A percentile compares a stretch with the other conserved stretches of the same genome.
Evolutionary conservation across 2,113 vertebrate genomes (phyloP).

Genomic region (Trematomus loennbergii): DNA sequence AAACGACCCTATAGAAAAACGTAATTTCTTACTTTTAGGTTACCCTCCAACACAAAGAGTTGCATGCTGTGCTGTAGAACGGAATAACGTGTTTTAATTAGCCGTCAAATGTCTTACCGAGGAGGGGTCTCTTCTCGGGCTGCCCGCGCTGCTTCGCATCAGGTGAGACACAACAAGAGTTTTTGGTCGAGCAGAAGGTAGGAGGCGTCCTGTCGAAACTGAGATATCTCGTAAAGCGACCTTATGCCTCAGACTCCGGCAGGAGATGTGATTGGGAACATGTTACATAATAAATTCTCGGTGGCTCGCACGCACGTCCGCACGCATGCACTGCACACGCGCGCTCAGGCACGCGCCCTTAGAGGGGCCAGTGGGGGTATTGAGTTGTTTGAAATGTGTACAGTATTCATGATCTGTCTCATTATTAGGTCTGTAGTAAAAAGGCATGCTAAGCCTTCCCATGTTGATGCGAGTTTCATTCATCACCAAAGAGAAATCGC

Average conservation of each 20-base stretch:
- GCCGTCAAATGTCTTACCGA: slow-evolving; percentile 51
- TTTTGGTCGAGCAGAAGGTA: slow-evolving; percentile 47
- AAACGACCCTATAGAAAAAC: not conserved
- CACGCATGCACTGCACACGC: not conserved
- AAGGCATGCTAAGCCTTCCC: not conserved
- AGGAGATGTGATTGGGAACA: slow-evolving; percentile 67
- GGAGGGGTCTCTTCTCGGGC: slow-evolving; percentile 11
- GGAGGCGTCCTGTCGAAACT: slow-evolving; percentile 59
- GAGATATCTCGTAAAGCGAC: slow-evolving; percentile 66
- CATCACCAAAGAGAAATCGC: slow-evolving; percentile 5
- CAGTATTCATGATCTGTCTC: slow-evolving; percentile 6
- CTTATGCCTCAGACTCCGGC: slow-evolving; percentile 58
- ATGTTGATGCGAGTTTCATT: slow-evolving; percentile 5
- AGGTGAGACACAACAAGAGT: slow-evolving; percentile 55
- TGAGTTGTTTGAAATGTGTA: slow-evolving; percentile 35
- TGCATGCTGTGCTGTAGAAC: not conserved
- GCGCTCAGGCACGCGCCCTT: slow-evolving; percentile 30
- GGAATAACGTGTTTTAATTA: not conserved
- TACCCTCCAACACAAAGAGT: slow-evolving; percentile 1
- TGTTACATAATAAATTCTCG: slow-evolving; percentile 74
- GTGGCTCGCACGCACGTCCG: slow-evolving; percentile 20
- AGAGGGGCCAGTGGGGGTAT: slow-evolving; percentile 13
- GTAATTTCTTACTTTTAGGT: slow-evolving; percentile 11
- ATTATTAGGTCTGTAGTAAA: slow-evolving; percentile 1
- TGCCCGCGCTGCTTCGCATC: slow-evolving; percentile 25